Percentiles rank a stretch among this genome's conserved stretches.
Evolutionary conservation across 2,888 invertebrate genomes (phyloP).

Genomic region (Sinhomidia bicolor): DNA sequence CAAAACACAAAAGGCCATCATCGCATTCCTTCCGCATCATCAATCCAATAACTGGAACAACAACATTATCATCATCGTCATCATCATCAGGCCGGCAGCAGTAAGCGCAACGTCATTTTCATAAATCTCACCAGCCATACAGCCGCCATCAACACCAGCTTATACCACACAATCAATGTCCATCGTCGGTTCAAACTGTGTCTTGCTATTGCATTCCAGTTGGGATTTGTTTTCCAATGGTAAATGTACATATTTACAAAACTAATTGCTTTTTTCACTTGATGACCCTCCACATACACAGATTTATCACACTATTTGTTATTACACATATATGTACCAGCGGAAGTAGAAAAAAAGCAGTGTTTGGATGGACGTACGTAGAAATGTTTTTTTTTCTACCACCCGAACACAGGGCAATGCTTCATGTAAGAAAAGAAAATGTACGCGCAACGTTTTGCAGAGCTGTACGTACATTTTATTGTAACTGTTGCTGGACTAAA

Average conservation of each 20-base stretch:
- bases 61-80: neutral
- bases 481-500: too few species aligned
- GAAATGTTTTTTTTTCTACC: too few species aligned
- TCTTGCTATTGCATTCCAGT: neutral
- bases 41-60: constrained; percentile 3
- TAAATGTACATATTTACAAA: neutral
- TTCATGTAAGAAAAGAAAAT: too few species aligned
- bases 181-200: too few species aligned
- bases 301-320: neutral
- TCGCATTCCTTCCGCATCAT: constrained; percentile 14
- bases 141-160: neutral
- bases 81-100: too few species aligned
- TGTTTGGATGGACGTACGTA: neutral
- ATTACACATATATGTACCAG: neutral
- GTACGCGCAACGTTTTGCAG: too few species aligned
- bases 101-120: neutral
- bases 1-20: neutral
- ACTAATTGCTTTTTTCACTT: constrained; percentile 45
- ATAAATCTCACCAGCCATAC: neutral
- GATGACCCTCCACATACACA: constrained; percentile 41
- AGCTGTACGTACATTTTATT: too few species aligned
- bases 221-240: neutral
- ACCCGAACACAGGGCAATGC: too few species aligned
- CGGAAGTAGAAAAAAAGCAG: neutral
- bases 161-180: neutral